Percentiles rank a stretch among this genome's conserved stretches.
Conservation (phyloP, 2,797 vertebrate species). For the Myripristis jacobus region DNA sequence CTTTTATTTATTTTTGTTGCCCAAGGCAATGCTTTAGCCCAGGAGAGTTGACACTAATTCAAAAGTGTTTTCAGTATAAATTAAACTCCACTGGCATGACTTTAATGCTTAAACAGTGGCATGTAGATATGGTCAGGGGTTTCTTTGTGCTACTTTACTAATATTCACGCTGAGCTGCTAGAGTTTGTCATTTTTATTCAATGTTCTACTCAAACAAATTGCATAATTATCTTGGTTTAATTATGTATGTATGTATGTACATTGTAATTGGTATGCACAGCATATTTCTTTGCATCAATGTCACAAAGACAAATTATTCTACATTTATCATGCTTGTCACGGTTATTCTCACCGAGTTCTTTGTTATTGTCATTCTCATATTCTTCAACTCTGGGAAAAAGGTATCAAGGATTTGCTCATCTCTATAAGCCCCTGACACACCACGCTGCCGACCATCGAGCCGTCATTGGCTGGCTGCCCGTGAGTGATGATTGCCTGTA, state of each 20-base stretch:
- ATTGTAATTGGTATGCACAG: not conserved
- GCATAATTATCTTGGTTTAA: constrained; percentile 10
- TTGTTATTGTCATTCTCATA: not conserved
- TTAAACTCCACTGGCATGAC: constrained; percentile 34
- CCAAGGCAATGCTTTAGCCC: constrained; percentile 34
- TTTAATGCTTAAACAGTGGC: constrained; percentile 37
- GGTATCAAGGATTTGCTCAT: no score
- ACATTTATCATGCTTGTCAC: constrained; percentile 4
- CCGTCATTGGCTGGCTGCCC: no score
- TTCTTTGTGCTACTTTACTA: not conserved
- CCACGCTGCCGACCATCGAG: no score
- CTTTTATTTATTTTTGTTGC: constrained; percentile 55
- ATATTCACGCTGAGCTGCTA: not conserved
- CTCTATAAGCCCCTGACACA: no score
- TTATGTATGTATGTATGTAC: constrained; percentile 8
- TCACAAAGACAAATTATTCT: not conserved
- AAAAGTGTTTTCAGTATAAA: constrained; percentile 51
- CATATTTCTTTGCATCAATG: not conserved
- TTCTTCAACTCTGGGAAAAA: constrained; percentile 2
- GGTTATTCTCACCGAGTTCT: not conserved
- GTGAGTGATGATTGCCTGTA: no score
- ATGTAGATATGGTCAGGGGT: not conserved
- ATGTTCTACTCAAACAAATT: not conserved
- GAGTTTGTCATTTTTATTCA: not conserved
- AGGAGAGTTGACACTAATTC: constrained; percentile 42